Percentiles rank a stretch among this genome's conserved stretches.
Conservation (phyloP, 2,113 vertebrate species). For the cattle (Bos taurus) region ARS-UCD2.0 NC_037339.1:86880501-86881000, state of each 20-base stretch:
- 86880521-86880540: not conserved
- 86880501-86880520: not conserved
- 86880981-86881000: not conserved
- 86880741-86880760: not conserved
- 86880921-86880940: not conserved
- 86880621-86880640: not conserved
- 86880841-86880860: accelerated
- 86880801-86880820: not conserved
- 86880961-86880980: not conserved
- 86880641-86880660: not conserved
- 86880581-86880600: not conserved
- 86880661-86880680: not conserved
- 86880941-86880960: not conserved
- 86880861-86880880: not conserved
- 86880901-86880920: not conserved
- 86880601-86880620: not conserved
- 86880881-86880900: not conserved
- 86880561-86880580: not conserved
- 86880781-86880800: not conserved
- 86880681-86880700: not conserved
- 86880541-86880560: not conserved
- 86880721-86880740: not conserved
- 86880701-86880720: not conserved
- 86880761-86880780: not conserved
- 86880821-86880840: not conserved